Evolutionary conservation across 2,797 vertebrate species (phyloP), one percentile per base, ranked within the genome.

Genomic region (Eulemur mongoz): DNA sequence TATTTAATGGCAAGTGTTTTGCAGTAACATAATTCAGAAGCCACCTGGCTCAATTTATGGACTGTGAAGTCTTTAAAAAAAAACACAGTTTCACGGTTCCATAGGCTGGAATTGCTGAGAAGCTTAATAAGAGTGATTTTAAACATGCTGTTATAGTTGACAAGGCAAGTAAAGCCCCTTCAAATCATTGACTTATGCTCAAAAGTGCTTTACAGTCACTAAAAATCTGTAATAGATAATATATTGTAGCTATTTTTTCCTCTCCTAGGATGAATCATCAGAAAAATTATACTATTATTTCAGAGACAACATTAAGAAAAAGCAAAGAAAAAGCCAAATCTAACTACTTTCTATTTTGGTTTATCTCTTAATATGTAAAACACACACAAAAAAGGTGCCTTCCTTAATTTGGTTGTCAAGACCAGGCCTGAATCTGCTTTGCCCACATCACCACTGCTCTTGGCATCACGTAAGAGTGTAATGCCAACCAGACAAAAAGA

Each of bases 121-220:
- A 70, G 52, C 22, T 76, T 91, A 94, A 1, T 69, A 88, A 92
- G 72, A 94, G 63, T 86, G 69, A 80, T n/a, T 87, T 43, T 94
- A 69, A 94, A 85, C 12, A 70, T 25, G 9, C 73, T 79, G 45
- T 50, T 83, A n/a, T 48, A 83, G 80, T 82, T 92, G 91, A 94
- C 80, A 94, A 93, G 94, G 52, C 72, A 96, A 83, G 80, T 59
- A 79, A 93, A 79, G 43, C 35, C 63, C 89, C 54, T 95, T 43
- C 40, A 84, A 82, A 75, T 73, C 70, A 95, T 0, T 70, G 32
- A 59, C 27, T 88, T 73, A 79, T 45, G 61, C 70, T 85, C 48
- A 88, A 76, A 92, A 92, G 45, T 91, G 79, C 50, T 59, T 96
- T 79, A 61, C 7, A 59, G 40, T 91, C 38, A 93, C 88, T 92